Base-by-base conservation (phyloP, 2,888 invertebrate species). In the Meandrusa payeni region DNA sequence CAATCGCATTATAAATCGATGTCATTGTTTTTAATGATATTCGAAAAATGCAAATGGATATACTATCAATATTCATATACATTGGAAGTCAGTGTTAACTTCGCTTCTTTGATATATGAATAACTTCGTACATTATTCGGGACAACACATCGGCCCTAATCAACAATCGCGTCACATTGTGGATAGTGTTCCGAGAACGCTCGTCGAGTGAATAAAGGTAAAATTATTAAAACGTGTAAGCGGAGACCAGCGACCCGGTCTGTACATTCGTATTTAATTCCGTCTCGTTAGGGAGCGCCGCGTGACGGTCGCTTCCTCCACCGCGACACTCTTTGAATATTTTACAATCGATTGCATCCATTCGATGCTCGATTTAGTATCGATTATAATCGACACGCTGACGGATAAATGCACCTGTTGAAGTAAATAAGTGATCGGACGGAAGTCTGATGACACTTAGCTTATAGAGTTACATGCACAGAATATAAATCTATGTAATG, bases 181-280 rank as follows among this genome's bases (percentile, higher is more conserved):
- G 54, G 50, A 49, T 59, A 47, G 54, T 48, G 61, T 80, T 81
- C 80, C 49, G 45, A 67, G 81, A 81, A 83, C 57, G 59, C 57
- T 65, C 67, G 68, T 62, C 61, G 60, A 58, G 55, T 72, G 76
- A 76, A 78, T 81, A 69, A 70, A 73, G 67, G 67, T 62, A 61
- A 72, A 75, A 76, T 76, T 69, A 78, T 75, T 74, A 69, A 70
- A 66, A 69, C 60, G 60, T 60, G 69, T 73, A 73, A 77, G 64
- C 65, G 64, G 69, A 73, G 64, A 66, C 61, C 57, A 44, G 40
- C 27, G 40, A 26, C 19, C 10, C 47, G 44, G 62, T 68, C 73
- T 72, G 75, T 74, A 73, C 76, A 71, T 70, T 73, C 63, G 75
- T 77, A 77, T 82, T 80, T 81, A 80, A 83, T 78, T 78, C 76